These are phyloP conservation scores for Mellilla xanthometata DNA, from an alignment of 2,888 invertebrate genomes.

Conservation along the genomic window DNA sequence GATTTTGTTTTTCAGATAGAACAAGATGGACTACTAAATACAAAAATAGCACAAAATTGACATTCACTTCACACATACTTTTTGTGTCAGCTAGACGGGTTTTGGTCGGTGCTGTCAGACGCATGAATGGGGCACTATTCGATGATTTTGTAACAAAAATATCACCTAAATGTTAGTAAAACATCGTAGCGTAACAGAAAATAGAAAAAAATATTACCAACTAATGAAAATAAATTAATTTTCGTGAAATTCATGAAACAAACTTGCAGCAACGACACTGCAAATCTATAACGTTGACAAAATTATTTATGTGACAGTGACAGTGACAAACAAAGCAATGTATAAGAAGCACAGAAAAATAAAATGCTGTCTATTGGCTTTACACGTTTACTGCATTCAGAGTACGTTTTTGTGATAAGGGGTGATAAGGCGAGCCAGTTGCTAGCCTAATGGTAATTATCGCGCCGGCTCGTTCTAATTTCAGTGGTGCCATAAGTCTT, in stretches of 20 bases:
- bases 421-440: too few species aligned
- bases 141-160: not conserved
- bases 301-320: not conserved
- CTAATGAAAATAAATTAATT: not conserved
- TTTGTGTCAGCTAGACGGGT: slow-evolving; percentile 38
- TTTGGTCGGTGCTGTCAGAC: slow-evolving; percentile 22
- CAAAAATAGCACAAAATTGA: slow-evolving; percentile 79
- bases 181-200: not conserved
- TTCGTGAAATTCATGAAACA: slow-evolving; percentile 1
- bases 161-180: not conserved
- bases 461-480: too few species aligned
- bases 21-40: slow-evolving; percentile 68
- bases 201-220: not conserved
- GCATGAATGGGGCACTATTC: not conserved
- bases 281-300: not conserved
- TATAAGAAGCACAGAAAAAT: too few species aligned
- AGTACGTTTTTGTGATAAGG: too few species aligned
- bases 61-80: slow-evolving; percentile 54
- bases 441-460: too few species aligned
- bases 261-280: not conserved
- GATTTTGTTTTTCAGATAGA: slow-evolving; percentile 56
- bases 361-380: too few species aligned
- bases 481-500: too few species aligned
- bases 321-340: not conserved
- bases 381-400: too few species aligned